phyloP scores from a whole-genome alignment of 2,113 vertebrate genomes.

The Kryptolebias marmoratus region DNA sequence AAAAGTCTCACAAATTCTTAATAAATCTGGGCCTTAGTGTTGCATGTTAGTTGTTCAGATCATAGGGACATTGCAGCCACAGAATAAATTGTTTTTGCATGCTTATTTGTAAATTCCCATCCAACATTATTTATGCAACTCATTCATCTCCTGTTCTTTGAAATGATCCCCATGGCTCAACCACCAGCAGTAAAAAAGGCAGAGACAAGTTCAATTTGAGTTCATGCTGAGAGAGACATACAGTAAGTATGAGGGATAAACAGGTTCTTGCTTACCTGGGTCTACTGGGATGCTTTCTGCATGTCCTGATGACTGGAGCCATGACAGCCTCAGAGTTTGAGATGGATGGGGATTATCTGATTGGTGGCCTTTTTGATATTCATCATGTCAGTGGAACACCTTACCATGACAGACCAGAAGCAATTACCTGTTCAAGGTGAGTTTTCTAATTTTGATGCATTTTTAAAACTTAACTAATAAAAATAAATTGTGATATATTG shows the following conservation, averaged over 20 bases:
- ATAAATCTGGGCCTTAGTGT: too few species aligned
- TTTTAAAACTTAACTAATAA: not conserved
- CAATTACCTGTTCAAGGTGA: constrained; percentile 68
- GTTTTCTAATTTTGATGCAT: constrained; percentile 18
- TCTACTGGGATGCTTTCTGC: constrained; percentile 23
- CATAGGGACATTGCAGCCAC: not conserved
- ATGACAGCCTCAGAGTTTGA: constrained; percentile 61
- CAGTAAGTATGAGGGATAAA: constrained; percentile 5
- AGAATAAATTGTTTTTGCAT: constrained; percentile 34
- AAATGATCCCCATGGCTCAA: not conserved
- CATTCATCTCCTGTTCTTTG: not conserved
- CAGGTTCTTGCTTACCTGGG: constrained; percentile 24
- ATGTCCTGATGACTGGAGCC: not conserved
- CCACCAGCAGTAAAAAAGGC: not conserved
- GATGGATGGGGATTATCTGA: constrained; percentile 69
- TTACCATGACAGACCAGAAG: constrained; percentile 43
- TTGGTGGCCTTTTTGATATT: constrained; percentile 74
- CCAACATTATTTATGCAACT: not conserved
- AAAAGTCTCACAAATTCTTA: too few species aligned
- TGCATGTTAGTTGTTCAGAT: not conserved
- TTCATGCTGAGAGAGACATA: not conserved
- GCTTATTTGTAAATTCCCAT: constrained; percentile 39
- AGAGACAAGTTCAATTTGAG: not conserved
- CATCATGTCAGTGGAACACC: constrained; percentile 12
- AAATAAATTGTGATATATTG: not conserved